Evolutionary conservation across 2,888 invertebrate species (phyloP).

Genomic region (Drosophila mettleri): DNA sequence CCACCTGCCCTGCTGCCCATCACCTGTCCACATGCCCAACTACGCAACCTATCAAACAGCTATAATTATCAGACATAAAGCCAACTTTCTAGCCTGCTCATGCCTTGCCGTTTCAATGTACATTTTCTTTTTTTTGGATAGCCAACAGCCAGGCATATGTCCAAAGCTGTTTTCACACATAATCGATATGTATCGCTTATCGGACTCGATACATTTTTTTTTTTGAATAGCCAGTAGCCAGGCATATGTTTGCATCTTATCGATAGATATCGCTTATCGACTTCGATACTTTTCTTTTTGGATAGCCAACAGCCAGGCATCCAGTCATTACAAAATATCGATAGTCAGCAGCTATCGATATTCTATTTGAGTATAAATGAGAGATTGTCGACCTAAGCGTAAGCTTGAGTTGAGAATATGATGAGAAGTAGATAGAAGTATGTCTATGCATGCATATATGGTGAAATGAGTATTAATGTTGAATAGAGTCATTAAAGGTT

Average conservation of each 20-base stretch:
- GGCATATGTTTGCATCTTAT: no score
- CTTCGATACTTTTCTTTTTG: no score
- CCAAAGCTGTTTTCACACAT: constrained; percentile 11
- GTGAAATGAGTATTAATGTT: neutral
- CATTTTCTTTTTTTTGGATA: constrained; percentile 18
- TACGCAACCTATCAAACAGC: neutral
- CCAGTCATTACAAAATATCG: no score
- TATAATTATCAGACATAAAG: constrained; percentile 9
- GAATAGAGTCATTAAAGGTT: no score
- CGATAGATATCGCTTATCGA: no score
- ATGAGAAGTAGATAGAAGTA: neutral
- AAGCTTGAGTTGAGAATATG: no score
- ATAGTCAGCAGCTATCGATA: constrained; percentile 3
- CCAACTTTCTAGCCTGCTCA: neutral
- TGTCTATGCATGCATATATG: neutral
- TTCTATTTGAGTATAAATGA: neutral
- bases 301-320: constrained; percentile 42
- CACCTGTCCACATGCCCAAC: neutral
- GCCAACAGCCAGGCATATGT: constrained; percentile 42
- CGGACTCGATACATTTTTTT: no score
- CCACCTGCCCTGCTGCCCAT: neutral
- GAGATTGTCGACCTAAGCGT: neutral
- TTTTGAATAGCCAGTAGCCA: no score
- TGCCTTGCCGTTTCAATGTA: neutral
- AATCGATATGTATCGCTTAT: no score